Conservation (phyloP, 2,888 invertebrate genomes). For the Caenorhabditis doughertyi region DNA sequence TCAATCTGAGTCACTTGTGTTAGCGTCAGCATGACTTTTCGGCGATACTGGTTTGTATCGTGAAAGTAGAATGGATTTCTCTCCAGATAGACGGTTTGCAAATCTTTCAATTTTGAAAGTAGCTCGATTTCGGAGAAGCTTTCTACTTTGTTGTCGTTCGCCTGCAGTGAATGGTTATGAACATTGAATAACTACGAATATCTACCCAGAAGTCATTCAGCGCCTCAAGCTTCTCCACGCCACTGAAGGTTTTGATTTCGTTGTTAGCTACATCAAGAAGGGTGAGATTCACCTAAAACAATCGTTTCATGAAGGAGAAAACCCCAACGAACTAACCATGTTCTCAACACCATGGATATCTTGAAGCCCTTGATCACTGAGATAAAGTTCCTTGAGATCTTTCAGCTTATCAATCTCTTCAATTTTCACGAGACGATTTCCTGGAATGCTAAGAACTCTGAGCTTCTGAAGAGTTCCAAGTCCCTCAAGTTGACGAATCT, state of each 20-base stretch:
- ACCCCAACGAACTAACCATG: neutral
- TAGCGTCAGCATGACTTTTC: conserved; percentile 92
- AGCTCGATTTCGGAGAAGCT: conserved; percentile 91
- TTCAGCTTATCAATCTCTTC: conserved; percentile 90
- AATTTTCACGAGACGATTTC: conserved; percentile 91
- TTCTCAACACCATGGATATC: conserved; percentile 88
- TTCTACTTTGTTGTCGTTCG: conserved; percentile 92
- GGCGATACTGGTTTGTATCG: conserved; percentile 80
- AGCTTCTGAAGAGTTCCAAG: conserved; percentile 88
- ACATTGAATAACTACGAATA: conserved; percentile 81
- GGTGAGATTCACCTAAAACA: conserved; percentile 85
- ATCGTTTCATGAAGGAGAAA: neutral
- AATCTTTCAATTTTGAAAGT: conserved; percentile 85
- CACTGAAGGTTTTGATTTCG: conserved; percentile 89
- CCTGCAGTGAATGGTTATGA: conserved; percentile 85
- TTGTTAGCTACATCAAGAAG: conserved; percentile 95
- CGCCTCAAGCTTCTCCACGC: conserved; percentile 88
- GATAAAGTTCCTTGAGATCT: conserved; percentile 91
- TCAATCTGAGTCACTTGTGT: conserved; percentile 95
- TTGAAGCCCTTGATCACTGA: conserved; percentile 94
- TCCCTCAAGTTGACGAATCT: conserved; percentile 92
- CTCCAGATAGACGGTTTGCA: conserved; percentile 93
- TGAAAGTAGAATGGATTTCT: conserved; percentile 88
- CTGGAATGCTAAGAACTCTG: conserved; percentile 93
- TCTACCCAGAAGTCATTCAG: conserved; percentile 97